These are phyloP conservation scores for Archivesica marissinica DNA, from an alignment of 1,140 invertebrate genomes.

Conservation along the genomic window DNA sequence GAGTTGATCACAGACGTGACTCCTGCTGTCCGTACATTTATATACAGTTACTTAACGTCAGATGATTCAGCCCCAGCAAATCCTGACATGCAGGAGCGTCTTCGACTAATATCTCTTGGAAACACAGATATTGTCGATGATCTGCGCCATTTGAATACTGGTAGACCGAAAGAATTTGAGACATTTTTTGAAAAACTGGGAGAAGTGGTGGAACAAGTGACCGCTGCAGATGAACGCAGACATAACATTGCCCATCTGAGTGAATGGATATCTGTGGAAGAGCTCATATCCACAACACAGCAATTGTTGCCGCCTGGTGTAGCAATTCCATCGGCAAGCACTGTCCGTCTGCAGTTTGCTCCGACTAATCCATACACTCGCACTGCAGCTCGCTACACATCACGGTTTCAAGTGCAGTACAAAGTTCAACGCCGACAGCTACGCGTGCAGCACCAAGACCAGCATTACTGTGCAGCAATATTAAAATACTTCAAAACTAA, in stretches of 20 bases:
- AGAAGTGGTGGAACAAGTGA: conserved; percentile 54
- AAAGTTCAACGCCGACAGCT: conserved; percentile 67
- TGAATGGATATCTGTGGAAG: conserved; percentile 58
- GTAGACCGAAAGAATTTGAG: conserved; percentile 62
- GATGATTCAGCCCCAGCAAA: conserved; percentile 55
- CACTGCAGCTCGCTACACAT: conserved; percentile 57
- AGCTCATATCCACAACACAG: conserved; percentile 49
- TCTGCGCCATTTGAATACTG: conserved; percentile 57
- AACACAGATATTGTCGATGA: conserved; percentile 60
- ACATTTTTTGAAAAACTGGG: conserved; percentile 41
- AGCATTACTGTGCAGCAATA: conserved; percentile 63
- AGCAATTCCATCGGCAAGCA: conserved; percentile 54
- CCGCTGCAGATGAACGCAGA: conserved; percentile 63
- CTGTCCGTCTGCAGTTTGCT: conserved; percentile 68
- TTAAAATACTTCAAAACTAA: conserved; percentile 58
- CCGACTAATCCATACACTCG: conserved; percentile 63
- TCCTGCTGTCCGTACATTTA: conserved; percentile 49
- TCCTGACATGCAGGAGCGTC: conserved; percentile 52
- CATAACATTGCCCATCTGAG: conserved; percentile 58
- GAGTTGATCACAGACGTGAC: conserved; percentile 33
- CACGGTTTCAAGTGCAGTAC: conserved; percentile 58
- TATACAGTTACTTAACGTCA: conserved; percentile 62
- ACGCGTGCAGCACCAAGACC: conserved; percentile 54
- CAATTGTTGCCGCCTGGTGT: conserved; percentile 33
- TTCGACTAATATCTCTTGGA: conserved; percentile 64